Evolutionary conservation across 35 echinoderm and acorn worm genomes (phyloP), one percentile per base, ranked within the genome.

Genomic region (Anneissia japonica): DNA sequence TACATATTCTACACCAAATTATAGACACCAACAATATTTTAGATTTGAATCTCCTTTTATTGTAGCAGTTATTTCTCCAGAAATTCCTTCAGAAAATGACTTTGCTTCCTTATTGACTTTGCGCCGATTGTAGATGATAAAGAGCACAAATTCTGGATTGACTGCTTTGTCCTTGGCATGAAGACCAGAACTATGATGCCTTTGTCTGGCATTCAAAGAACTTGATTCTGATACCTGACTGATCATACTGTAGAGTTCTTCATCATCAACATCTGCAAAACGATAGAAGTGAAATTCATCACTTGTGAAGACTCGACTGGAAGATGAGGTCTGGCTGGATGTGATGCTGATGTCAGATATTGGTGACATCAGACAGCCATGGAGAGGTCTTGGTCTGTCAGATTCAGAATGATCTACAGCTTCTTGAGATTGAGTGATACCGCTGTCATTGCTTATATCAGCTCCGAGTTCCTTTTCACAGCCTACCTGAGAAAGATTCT

Each of bases 281-380:
- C 79, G 79, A 28, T 81, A 81, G 35, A 81, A 39, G 40, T 81
- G 79, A 38, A 81, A 39, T 81, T 4, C 79, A 81, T 81, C 35
- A 32, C 6, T 7, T 3, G 32, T 30, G 11, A 39, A 38, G 36
- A 38, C 30, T 81, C 36, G 7, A 81, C 79, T 30, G 13, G 38
- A 37, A 23, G 79, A 26, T 23, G 79, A 40, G 0, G 79, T 39
- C 35, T 6, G 35, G 23, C 37, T 40, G 0, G 79, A 81, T 81
- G 79, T 81, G 16, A 4, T 3, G 36, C 79, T 81, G 10, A 38
- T 10, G n/a, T 30, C 34, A 38, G 79, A 37, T 40, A 37, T 39
- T 9, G 79, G 79, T 30, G 79, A 38, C 36, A 39, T 37, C 51
- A 64, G 26, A 64, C 10, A 64, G 51, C 10, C 11, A 23, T 64